Evolutionary conservation across 1,140 invertebrate species (phyloP), one percentile per base, ranked within the genome.

Genomic region (Calliopsis andreniformis): DNA sequence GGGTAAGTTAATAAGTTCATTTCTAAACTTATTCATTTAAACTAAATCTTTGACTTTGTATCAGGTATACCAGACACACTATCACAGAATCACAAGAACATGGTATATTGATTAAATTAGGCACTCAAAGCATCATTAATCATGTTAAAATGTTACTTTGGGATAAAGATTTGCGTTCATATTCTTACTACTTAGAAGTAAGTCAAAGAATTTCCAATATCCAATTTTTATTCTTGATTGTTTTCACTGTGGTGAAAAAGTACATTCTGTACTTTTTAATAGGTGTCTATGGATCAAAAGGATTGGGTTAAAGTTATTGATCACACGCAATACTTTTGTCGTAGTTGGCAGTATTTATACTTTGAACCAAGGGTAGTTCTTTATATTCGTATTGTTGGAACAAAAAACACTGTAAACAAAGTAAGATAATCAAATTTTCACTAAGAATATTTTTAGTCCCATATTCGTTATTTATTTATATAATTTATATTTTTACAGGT

Each of bases 301-400:
- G 96, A 99, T 90, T 99, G 98, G 98, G 94, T 97, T 66, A 94
- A 95, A 72, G 95, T 99, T 39, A 94, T 99, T 53, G 98, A 99
- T 92, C 96, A 99, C 91, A 96, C 96, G 62, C 93, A 95, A 63
- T 99, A 97, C 92, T 95, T 96, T 89, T 99, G 99, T 88, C 95
- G 98, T 64, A 99, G 98, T 20, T 99, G 98, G 97, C 99, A 99
- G 93, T 96, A 96, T 89, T 94, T 99, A 25, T 98, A 98, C 92
- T 99, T 99, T 92, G 94, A 95, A 78, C 93, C 96, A 10, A 92
- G 97, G 68, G 98, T 99, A 66, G 97, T 98, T 56, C 94, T 95
- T 83, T 99, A 95, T 91, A 96, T 99, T 77, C 94, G 96, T 86
- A 94, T 99, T 53, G 97, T 98, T 79, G 98, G 97, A 84, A 99